Base-by-base conservation (phyloP, 92 coral and sea anemone species). In the Paragorgia papillata region DNA sequence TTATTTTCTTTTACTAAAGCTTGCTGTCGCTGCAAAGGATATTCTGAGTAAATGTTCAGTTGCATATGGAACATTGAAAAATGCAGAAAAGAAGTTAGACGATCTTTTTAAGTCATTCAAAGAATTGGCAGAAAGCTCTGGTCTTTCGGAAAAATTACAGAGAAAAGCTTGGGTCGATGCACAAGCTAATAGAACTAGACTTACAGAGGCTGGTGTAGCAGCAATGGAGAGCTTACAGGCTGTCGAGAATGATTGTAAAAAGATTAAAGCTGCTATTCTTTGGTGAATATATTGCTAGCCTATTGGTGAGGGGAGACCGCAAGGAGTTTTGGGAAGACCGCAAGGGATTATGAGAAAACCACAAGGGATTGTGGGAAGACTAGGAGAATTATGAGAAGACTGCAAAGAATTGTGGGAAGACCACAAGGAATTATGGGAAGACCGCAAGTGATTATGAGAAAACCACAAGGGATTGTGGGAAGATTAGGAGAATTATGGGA, bases 141-240 rank as follows among this genome's bases (percentile, higher is more conserved):
- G 97, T 17, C 79, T 84, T 63, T 84, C 90, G 0, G 91, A 86
- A 55, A 83, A 96, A 30, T 73, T 86, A 2, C 97, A 90, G 1
- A 86, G 78, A 20, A 96, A 92, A 18, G 91, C 92, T 0, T 78
- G 91, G 51, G 85, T 87, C 6, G 91, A 93, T 79, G 85, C 88
- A 9, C 91, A 93, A 50, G 88, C 97, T 1, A 93, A 93, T 84
- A 74, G 84, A 53, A 82, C 83, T 20, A 85, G 97, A 44, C 83
- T 93, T 54, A 69, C 83, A 20, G 97, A 88, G 44, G 93, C 97
- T 30, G 50, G 83, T 61, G 85, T 86, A 10, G 76, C 88, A 66
- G 97, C 97, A 10, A 93, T 93, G 97, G 94, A 93, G 48, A 67
- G 90, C 50, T 84, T 93, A 91, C 91, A 92, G 17, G 90, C 91